Conservation (phyloP, 2,888 invertebrate species). For the Calephelis perditalis region DNA sequence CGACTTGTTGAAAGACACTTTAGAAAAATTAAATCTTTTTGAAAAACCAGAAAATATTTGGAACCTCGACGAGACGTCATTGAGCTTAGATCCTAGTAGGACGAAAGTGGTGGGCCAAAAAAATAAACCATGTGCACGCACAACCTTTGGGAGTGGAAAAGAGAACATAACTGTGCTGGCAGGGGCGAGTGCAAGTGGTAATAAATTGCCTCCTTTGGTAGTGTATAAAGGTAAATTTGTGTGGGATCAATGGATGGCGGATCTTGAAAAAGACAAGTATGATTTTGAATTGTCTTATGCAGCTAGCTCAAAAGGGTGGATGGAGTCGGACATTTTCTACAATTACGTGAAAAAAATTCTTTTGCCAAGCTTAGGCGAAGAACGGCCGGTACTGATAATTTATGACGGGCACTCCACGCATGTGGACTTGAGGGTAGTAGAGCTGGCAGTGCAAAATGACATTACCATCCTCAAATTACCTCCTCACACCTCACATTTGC, state of each 20-base stretch:
- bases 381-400: slow-evolving; percentile 9
- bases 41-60: slow-evolving; percentile 16
- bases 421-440: background rate
- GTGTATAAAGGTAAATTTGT: too few species aligned
- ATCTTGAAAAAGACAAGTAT: too few species aligned
- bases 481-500: too few species aligned
- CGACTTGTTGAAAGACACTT: slow-evolving; percentile 18
- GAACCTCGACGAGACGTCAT: slow-evolving; percentile 23
- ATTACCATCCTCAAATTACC: background rate
- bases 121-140: too few species aligned
- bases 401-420: background rate
- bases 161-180: too few species aligned
- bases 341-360: background rate
- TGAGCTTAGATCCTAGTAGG: slow-evolving; percentile 21
- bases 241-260: too few species aligned
- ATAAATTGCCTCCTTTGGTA: too few species aligned
- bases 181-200: too few species aligned
- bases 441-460: background rate
- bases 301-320: background rate
- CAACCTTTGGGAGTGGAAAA: too few species aligned
- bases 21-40: slow-evolving; percentile 20
- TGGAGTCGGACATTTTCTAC: background rate
- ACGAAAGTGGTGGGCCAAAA: too few species aligned
- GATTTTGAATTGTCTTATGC: background rate
- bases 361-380: slow-evolving; percentile 1